These are phyloP conservation scores for Sternarchorhynchus goeldii DNA, from an alignment of 2,797 vertebrate genomes.

Conservation along the genomic window DNA sequence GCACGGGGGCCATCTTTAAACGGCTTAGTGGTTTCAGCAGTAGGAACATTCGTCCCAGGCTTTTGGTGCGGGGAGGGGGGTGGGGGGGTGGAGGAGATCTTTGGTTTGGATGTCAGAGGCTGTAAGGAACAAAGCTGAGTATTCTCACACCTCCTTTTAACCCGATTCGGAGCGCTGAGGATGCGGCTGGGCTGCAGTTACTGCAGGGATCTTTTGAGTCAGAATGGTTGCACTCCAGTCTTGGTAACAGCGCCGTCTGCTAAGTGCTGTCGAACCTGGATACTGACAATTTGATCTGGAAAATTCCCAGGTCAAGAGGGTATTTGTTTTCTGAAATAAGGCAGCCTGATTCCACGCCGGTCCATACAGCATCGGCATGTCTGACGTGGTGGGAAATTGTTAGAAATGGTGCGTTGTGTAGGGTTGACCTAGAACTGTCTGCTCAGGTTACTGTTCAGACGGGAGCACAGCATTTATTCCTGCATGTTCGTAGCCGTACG, in stretches of 20 bases:
- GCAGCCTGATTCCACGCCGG: background rate
- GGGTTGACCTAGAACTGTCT: constrained; percentile 69
- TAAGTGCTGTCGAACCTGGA: too few relatives aligned
- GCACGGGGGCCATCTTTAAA: background rate
- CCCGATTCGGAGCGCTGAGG: background rate
- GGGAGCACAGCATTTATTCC: constrained; percentile 58
- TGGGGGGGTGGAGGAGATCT: background rate
- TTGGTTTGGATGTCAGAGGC: background rate
- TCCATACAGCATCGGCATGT: constrained; percentile 6
- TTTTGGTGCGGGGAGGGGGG: background rate
- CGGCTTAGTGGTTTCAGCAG: background rate
- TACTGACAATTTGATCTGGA: too few relatives aligned
- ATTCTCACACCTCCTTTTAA: too few relatives aligned
- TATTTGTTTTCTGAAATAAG: background rate
- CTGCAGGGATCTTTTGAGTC: too few relatives aligned
- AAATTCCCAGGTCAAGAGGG: background rate
- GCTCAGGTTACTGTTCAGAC: constrained; percentile 61
- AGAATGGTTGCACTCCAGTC: too few relatives aligned
- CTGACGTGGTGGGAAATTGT: constrained; percentile 46
- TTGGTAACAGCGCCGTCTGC: too few relatives aligned
- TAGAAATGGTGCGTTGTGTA: constrained; percentile 64
- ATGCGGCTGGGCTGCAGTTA: background rate
- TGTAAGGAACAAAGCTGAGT: too few relatives aligned
- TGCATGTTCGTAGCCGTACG: constrained; percentile 55
- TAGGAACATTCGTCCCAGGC: constrained; percentile 20